Evolutionary conservation across 2,113 vertebrate genomes (phyloP).

Genomic region (Thalassoma bifasciatum): DNA sequence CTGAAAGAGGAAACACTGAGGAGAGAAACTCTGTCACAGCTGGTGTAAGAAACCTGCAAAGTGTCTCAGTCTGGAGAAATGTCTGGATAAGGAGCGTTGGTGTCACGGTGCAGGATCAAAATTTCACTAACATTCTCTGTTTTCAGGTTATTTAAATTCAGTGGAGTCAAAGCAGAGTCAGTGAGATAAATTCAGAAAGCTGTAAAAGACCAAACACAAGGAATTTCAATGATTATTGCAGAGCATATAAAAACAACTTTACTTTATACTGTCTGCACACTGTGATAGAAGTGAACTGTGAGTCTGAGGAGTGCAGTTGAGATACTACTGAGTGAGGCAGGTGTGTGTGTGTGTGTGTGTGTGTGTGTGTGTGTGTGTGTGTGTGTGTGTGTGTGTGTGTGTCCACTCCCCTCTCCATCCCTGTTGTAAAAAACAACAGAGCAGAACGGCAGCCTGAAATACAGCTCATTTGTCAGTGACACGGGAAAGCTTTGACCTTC

Average conservation of each 20-base stretch:
- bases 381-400: constrained; percentile 11
- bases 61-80: neutral
- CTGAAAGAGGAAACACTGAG: neutral
- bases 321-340: too few relatives aligned
- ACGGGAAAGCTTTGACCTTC: constrained; percentile 68
- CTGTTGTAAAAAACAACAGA: constrained; percentile 58
- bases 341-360: too few relatives aligned
- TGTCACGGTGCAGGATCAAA: neutral
- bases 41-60: neutral
- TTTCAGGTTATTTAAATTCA: neutral
- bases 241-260: too few relatives aligned
- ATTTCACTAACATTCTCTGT: constrained; percentile 2
- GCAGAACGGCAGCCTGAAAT: constrained; percentile 63
- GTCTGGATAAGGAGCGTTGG: neutral
- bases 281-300: too few relatives aligned
- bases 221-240: too few relatives aligned
- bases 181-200: too few relatives aligned
- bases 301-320: too few relatives aligned
- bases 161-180: neutral
- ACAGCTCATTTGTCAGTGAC: constrained; percentile 71
- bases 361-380: too few relatives aligned
- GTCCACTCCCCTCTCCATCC: neutral
- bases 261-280: too few relatives aligned
- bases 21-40: constrained; percentile 1
- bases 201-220: too few relatives aligned